Conservation (phyloP, 2,888 invertebrate genomes). For the Lasioglossum figueresi region DNA sequence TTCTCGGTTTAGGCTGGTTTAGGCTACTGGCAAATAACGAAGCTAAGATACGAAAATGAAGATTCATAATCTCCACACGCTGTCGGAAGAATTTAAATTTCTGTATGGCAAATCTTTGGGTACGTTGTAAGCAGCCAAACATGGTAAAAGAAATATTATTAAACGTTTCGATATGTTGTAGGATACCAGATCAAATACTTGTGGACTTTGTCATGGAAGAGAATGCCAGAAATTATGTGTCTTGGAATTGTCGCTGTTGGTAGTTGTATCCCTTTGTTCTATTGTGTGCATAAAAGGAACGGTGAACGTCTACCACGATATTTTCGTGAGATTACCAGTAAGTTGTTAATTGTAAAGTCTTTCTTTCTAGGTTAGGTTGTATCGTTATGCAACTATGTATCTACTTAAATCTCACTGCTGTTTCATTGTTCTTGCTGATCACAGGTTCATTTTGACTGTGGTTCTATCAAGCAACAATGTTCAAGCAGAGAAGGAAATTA, state of each 20-base stretch:
- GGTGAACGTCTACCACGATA: conserved; percentile 14
- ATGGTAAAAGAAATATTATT: not conserved
- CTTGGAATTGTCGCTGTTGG: fast-evolving
- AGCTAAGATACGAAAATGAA: conserved; percentile 25
- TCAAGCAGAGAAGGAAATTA: not conserved
- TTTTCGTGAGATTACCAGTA: conserved; percentile 14
- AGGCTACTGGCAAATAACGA: not conserved
- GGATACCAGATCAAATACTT: not conserved
- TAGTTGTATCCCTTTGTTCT: fast-evolving
- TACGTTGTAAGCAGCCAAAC: conserved; percentile 19
- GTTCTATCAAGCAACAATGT: not conserved
- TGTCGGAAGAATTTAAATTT: fast-evolving
- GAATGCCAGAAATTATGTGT: conserved; percentile 51
- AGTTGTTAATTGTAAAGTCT: conserved; percentile 27
- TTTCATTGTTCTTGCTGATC: not conserved
- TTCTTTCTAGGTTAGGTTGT: conserved; percentile 11
- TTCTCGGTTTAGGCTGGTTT: not conserved
- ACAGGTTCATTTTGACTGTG: not conserved
- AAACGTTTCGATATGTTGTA: conserved; percentile 29
- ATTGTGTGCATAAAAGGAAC: fast-evolving
- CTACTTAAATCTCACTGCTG: not conserved
- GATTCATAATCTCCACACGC: fast-evolving
- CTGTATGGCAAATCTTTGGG: not conserved
- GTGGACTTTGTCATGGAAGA: conserved; percentile 48
- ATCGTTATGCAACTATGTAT: conserved; percentile 18